Conservation (phyloP, 2,888 invertebrate genomes). For the Lasioglossum villosulum region DNA sequence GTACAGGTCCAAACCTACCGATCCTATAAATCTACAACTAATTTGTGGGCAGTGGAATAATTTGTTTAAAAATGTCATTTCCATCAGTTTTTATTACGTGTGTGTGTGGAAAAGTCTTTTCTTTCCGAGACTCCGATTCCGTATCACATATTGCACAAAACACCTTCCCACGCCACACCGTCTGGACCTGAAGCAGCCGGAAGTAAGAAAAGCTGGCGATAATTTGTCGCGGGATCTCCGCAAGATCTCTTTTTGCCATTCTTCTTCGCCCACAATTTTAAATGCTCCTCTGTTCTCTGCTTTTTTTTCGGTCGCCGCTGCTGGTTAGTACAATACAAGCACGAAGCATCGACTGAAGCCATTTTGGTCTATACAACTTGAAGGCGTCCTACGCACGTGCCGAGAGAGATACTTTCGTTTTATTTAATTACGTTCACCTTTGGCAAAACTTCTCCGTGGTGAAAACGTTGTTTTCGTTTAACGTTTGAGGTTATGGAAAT, state of each 20-base stretch:
- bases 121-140: constrained; percentile 1
- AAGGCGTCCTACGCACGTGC: not conserved
- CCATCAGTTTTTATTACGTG: not conserved
- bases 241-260: constrained; percentile 42
- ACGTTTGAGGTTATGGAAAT: constrained; percentile 34
- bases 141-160: constrained; percentile 4
- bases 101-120: not conserved
- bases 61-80: not conserved
- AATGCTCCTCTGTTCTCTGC: constrained; percentile 36
- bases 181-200: constrained; percentile 21
- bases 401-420: constrained; percentile 5
- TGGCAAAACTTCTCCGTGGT: not conserved
- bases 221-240: constrained; percentile 56
- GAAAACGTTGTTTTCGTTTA: constrained; percentile 15
- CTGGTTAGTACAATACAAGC: constrained; percentile 56
- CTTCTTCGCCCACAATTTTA: constrained; percentile 59
- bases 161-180: constrained; percentile 11
- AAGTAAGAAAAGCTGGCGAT: constrained; percentile 51
- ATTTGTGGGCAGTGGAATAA: not conserved
- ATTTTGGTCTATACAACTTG: constrained; percentile 28
- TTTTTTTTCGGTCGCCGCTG: constrained; percentile 43
- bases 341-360: constrained; percentile 44
- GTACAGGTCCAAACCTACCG: not conserved
- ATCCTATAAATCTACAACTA: not conserved
- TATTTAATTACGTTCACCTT: constrained; percentile 24